Conservation (phyloP, 1,140 invertebrate genomes). For the Aphelinus atriplicis region DNA sequence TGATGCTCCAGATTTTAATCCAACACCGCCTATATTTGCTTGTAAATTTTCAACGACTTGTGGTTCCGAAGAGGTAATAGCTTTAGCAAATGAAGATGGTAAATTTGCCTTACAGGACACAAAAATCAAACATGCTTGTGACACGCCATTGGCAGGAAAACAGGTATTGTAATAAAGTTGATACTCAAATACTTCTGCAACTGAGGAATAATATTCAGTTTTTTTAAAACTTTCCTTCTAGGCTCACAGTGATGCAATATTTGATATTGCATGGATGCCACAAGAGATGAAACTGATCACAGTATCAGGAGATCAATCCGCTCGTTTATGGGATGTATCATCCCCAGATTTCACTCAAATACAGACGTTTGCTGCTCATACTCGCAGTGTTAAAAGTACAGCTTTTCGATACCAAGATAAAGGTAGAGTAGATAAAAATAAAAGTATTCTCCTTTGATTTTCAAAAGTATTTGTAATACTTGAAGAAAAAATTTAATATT, state of each 20-base stretch:
- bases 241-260: slow-evolving; percentile 89
- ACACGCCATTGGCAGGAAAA: slow-evolving; percentile 46
- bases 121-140: slow-evolving; percentile 34
- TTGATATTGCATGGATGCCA: slow-evolving; percentile 87
- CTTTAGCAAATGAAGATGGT: slow-evolving; percentile 90
- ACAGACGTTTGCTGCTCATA: slow-evolving; percentile 76
- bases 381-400: slow-evolving; percentile 81
- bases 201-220: neutral
- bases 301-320: slow-evolving; percentile 85
- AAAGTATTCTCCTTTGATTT: slow-evolving; percentile 2
- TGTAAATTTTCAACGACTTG: slow-evolving; percentile 61
- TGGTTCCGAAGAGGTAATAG: slow-evolving; percentile 76
- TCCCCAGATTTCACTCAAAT: slow-evolving; percentile 63
- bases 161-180: slow-evolving; percentile 7
- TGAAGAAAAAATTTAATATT: neutral
- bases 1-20: slow-evolving; percentile 48
- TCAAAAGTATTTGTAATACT: slow-evolving; percentile 5
- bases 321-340: slow-evolving; percentile 77
- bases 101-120: slow-evolving; percentile 74
- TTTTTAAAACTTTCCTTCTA: slow-evolving; percentile 49
- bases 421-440: slow-evolving; percentile 53
- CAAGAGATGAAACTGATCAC: slow-evolving; percentile 80
- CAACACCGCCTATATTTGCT: slow-evolving; percentile 60
- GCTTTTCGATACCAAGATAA: slow-evolving; percentile 75
- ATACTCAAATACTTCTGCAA: no score